Percentiles rank a stretch among this genome's conserved stretches.
Conservation (phyloP, 2,113 vertebrate species). For the Alethe castanea region DNA sequence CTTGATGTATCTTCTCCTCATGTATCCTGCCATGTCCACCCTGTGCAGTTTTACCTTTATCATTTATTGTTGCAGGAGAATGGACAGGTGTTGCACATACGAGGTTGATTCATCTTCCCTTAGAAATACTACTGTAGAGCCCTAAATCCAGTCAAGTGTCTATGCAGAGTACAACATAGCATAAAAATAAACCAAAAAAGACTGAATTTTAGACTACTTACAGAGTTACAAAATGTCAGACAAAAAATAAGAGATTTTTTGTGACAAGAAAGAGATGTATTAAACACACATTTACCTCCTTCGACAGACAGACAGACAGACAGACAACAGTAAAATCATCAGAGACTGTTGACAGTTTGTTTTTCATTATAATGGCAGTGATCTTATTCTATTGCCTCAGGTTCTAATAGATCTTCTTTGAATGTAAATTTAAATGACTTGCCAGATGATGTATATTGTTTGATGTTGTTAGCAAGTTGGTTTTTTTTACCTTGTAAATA, state of each 20-base stretch:
- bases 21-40: not conserved
- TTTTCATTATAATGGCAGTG: not conserved
- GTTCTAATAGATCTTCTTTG: not conserved
- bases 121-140: not conserved
- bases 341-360: not conserved
- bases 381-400: not conserved
- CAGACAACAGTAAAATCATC: not conserved
- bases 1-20: not conserved
- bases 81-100: not conserved
- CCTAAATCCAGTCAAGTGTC: not conserved
- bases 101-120: not conserved
- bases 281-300: not conserved
- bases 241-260: not conserved
- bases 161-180: not conserved
- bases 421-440: constrained; percentile 9
- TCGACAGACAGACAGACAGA: not conserved
- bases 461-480: not conserved
- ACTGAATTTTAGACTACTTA: not conserved
- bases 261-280: not conserved
- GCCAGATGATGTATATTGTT: not conserved
- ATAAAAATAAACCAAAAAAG: not conserved
- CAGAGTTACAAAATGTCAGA: not conserved
- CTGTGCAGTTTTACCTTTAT: not conserved
- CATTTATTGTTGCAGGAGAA: not conserved
- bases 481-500: not conserved